A percentile compares a stretch with the other conserved stretches of the same genome.
phyloP scores from a whole-genome alignment of 2,113 vertebrate species.

The Himantopus leucocephalus region DNA sequence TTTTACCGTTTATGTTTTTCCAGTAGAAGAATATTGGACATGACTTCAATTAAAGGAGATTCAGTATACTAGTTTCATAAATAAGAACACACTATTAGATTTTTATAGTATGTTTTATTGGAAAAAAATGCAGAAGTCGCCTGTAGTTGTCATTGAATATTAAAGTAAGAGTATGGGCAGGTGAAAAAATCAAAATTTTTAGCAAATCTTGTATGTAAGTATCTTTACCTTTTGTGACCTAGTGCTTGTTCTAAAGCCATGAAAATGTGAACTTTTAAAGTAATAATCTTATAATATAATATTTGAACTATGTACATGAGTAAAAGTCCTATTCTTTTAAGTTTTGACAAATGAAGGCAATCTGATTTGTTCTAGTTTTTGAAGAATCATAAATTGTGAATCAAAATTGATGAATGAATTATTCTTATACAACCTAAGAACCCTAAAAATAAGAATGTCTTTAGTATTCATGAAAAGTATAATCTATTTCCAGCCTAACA shows the following conservation, averaged over 20 bases:
- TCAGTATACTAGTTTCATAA: background rate
- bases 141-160: background rate
- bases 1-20: background rate
- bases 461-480: background rate
- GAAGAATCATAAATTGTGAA: background rate
- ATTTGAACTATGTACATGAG: background rate
- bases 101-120: background rate
- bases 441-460: background rate
- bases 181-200: background rate
- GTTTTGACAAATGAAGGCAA: background rate
- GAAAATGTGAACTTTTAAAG: background rate
- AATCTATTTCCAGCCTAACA: background rate
- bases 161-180: background rate
- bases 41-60: background rate
- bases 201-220: background rate
- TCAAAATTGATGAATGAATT: background rate
- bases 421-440: background rate
- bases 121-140: background rate
- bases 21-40: background rate
- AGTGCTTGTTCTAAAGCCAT: background rate
- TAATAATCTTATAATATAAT: background rate
- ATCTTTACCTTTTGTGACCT: background rate
- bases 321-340: background rate
- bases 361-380: background rate
- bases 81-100: background rate